These are phyloP conservation scores for Tenodera sinensis DNA, from an alignment of 2,888 invertebrate species.

Conservation along the genomic window DNA sequence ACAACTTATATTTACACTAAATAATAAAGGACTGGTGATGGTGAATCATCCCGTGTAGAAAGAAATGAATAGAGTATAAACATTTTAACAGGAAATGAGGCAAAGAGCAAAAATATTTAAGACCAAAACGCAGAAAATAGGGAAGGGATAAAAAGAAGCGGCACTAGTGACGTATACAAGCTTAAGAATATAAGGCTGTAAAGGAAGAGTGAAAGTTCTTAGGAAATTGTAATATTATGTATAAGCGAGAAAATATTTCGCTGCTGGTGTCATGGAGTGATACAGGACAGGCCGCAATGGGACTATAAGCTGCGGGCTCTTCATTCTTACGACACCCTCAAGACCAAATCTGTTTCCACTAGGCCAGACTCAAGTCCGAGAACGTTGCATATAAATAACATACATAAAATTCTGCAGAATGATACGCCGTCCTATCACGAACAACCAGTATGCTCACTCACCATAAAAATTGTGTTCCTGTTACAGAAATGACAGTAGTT, in stretches of 20 bases:
- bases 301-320: not conserved
- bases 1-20: no score
- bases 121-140: not conserved
- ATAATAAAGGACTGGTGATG: no score
- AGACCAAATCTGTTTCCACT: not conserved
- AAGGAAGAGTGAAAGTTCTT: not conserved
- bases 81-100: not conserved
- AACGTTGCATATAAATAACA: not conserved
- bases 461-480: no score
- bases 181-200: not conserved
- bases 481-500: no score
- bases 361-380: not conserved
- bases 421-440: not conserved
- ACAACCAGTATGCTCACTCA: not conserved
- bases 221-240: not conserved
- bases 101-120: not conserved
- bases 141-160: not conserved
- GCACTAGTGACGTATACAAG: not conserved
- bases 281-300: not conserved
- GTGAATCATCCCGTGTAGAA: no score
- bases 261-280: not conserved
- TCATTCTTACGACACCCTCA: not conserved
- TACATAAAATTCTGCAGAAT: not conserved
- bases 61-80: no score
- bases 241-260: not conserved